A percentile compares a stretch with the other conserved stretches of the same genome.
Evolutionary conservation across 2,113 vertebrate species (phyloP).

Genomic region (Perca fluviatilis): DNA sequence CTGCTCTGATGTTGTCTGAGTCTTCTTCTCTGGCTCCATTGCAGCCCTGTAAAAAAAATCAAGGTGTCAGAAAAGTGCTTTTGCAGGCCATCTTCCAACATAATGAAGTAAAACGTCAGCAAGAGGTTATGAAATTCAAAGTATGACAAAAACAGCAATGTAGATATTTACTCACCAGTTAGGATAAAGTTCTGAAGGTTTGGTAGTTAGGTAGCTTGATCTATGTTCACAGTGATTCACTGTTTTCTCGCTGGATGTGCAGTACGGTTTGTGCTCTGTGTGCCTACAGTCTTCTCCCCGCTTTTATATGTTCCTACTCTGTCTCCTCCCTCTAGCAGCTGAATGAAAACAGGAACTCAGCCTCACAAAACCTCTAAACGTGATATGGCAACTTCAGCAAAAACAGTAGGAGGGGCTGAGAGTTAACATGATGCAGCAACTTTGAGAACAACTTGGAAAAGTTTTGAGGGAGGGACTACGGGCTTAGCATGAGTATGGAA

Average conservation of each 20-base stretch:
- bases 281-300: conserved; percentile 1
- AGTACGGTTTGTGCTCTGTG: conserved; percentile 32
- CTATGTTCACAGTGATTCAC: background rate
- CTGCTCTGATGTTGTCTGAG: conserved; percentile 44
- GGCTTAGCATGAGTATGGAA: conserved; percentile 47
- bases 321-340: conserved; percentile 63
- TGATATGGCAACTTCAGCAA: conserved; percentile 70
- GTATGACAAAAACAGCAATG: background rate
- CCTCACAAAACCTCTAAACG: conserved; percentile 50
- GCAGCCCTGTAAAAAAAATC: conserved; percentile 35
- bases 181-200: conserved; percentile 7
- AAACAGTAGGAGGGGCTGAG: conserved; percentile 41
- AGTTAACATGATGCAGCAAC: conserved; percentile 75
- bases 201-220: background rate
- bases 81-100: background rate
- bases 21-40: conserved; percentile 76
- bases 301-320: conserved; percentile 60
- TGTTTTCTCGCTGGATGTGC: conserved; percentile 14
- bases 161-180: conserved; percentile 62
- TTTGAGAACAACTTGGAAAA: conserved; percentile 10
- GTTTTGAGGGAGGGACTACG: conserved; percentile 24
- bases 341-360: conserved; percentile 73
- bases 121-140: background rate
- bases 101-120: background rate
- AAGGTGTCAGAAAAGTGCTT: conserved; percentile 1